Evolutionary conservation across 2,888 invertebrate genomes (phyloP).

Genomic region (Ophioninae sp.): DNA sequence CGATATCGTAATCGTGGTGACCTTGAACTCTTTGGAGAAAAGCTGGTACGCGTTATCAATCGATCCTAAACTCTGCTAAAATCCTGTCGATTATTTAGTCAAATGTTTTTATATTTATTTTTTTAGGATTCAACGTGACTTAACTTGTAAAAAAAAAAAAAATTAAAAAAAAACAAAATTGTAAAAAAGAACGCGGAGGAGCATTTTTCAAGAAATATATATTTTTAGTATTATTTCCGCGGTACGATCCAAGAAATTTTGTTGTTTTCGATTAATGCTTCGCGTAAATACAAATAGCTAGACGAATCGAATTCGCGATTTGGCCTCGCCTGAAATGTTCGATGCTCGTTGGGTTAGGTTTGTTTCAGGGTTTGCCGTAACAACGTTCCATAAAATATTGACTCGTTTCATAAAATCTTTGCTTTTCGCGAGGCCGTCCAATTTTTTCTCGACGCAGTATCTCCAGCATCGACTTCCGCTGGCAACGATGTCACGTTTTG

Average conservation of each 20-base stretch:
- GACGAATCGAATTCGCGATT: not conserved
- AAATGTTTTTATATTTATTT: too few relatives aligned
- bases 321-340: constrained; percentile 34
- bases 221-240: too few relatives aligned
- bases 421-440: not conserved
- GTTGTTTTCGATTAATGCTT: too few relatives aligned
- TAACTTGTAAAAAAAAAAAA: too few relatives aligned
- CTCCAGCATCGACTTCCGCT: constrained; percentile 47
- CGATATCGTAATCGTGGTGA: constrained; percentile 13
- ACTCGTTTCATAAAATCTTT: constrained; percentile 42
- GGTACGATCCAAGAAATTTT: not conserved
- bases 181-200: too few relatives aligned
- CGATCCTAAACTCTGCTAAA: too few relatives aligned
- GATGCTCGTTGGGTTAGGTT: constrained; percentile 36
- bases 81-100: too few relatives aligned
- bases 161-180: too few relatives aligned
- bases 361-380: constrained; percentile 38
- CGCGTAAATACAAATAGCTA: not conserved
- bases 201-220: too few relatives aligned
- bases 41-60: not conserved
- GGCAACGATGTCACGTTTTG: constrained; percentile 26
- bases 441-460: constrained; percentile 42
- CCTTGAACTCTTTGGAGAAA: constrained; percentile 20
- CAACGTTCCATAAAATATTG: constrained; percentile 59
- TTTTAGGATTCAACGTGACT: too few relatives aligned